Evolutionary conservation across 2,113 vertebrate genomes (phyloP).

Genomic region (Aegotheles bennettii): DNA sequence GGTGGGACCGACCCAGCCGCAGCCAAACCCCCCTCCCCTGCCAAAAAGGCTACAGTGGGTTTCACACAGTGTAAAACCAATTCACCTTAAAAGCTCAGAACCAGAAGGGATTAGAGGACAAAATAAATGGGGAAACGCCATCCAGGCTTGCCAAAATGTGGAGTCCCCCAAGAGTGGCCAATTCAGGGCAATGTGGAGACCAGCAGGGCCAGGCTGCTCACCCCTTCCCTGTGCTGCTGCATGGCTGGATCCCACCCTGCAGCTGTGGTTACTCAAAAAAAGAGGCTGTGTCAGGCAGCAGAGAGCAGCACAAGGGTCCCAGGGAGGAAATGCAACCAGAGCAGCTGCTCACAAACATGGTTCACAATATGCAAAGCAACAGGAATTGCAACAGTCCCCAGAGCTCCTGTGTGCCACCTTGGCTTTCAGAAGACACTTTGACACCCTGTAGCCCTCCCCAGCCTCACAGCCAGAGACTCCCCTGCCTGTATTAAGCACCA

Average conservation of each 20-base stretch:
- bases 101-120: not conserved
- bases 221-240: not conserved
- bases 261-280: not conserved
- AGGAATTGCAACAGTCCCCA: not conserved
- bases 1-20: not conserved
- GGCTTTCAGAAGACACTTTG: not conserved
- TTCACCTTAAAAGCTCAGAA: not conserved
- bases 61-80: not conserved
- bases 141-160: not conserved
- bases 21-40: not conserved
- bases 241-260: not conserved
- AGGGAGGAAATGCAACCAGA: not conserved
- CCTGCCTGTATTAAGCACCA: accelerated
- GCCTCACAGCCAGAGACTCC: not conserved
- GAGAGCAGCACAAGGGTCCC: not conserved
- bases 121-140: not conserved
- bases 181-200: accelerated
- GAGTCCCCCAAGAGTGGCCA: not conserved
- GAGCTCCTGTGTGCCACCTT: accelerated
- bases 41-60: accelerated
- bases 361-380: not conserved
- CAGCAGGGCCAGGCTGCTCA: accelerated
- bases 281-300: not conserved
- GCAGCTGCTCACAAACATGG: not conserved
- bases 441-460: accelerated